Conservation (phyloP, 2,888 invertebrate species). For the Chaitophorus viminalis region DNA sequence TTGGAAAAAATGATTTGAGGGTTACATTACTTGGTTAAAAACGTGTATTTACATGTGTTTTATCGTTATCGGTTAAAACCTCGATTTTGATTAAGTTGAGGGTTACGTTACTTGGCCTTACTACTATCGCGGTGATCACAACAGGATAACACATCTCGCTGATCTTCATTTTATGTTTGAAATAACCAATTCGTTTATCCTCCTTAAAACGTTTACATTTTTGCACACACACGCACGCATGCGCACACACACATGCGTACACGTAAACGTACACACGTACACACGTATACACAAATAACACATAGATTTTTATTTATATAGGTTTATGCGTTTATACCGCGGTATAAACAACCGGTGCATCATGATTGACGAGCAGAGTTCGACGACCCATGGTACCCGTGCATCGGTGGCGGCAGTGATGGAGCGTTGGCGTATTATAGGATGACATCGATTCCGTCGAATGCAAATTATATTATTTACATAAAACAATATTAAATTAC, state of each 20-base stretch:
- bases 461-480: constrained; percentile 42
- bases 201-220: not conserved
- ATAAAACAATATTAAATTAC: constrained; percentile 58
- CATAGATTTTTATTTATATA: too few species aligned
- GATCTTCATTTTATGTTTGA: not conserved
- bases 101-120: too few species aligned
- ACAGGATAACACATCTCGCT: not conserved
- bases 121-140: too few species aligned
- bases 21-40: too few species aligned
- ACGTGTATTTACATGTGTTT: too few species aligned
- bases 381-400: not conserved
- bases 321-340: not conserved
- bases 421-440: constrained; percentile 5
- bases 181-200: not conserved
- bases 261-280: too few species aligned
- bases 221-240: not conserved
- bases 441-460: constrained; percentile 39
- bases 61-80: too few species aligned
- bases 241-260: too few species aligned
- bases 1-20: too few species aligned
- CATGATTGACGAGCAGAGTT: not conserved
- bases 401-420: not conserved
- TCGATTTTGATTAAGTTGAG: too few species aligned
- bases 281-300: too few species aligned
- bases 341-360: not conserved